Conservation (phyloP, 1,140 invertebrate genomes). For the Orchestia grillus region DNA sequence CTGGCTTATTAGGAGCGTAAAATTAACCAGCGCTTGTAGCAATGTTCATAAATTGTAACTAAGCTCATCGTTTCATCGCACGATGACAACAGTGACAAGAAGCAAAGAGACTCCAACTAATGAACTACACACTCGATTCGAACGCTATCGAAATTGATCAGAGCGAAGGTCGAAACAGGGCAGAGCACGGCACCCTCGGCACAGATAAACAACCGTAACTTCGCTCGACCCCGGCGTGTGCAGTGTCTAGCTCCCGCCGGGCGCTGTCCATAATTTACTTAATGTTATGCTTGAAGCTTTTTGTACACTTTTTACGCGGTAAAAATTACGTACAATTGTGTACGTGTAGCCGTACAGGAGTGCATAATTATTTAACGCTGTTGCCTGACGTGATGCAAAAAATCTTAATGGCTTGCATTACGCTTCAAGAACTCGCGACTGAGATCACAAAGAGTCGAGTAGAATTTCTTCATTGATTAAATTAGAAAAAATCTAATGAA, state of each 20-base stretch:
- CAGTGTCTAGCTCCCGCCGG: background rate
- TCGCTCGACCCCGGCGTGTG: background rate
- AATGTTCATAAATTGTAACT: background rate
- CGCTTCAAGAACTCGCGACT: background rate
- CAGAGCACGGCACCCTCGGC: background rate
- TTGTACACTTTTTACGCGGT: background rate
- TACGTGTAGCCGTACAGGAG: background rate
- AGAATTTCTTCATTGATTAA: background rate
- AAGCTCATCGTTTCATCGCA: background rate
- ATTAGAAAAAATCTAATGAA: background rate
- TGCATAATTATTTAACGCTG: background rate
- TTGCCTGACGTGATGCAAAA: background rate
- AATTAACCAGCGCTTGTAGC: background rate
- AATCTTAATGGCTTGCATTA: background rate
- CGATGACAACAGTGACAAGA: conserved; percentile 27
- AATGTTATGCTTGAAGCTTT: background rate
- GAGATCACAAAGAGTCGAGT: background rate
- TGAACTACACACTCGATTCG: conserved; percentile 24
- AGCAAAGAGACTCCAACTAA: conserved; percentile 40
- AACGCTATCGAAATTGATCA: conserved; percentile 42
- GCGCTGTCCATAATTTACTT: background rate
- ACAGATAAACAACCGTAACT: background rate
- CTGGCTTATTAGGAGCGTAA: background rate
- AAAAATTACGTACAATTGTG: background rate
- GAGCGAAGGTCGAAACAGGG: background rate